Evolutionary conservation across 2,888 invertebrate genomes (phyloP).

Genomic region (Napeogenes sylphis): DNA sequence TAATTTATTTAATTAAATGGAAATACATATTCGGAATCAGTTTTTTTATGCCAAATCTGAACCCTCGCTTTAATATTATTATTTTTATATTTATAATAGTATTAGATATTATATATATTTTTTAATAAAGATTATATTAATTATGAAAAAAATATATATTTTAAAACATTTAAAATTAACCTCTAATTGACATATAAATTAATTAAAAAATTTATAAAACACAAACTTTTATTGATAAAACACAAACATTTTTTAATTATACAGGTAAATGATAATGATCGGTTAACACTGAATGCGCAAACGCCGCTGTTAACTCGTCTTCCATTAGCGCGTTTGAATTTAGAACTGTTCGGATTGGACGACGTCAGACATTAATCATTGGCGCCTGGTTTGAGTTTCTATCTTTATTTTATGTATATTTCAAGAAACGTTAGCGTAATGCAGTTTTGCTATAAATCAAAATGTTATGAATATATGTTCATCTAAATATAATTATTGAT

Average conservation of each 20-base stretch:
- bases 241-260: slow-evolving; percentile 10
- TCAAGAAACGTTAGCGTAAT: slow-evolving; percentile 21
- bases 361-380: slow-evolving; percentile 59
- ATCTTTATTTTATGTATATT: slow-evolving; percentile 28
- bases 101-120: no score
- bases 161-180: no score
- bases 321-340: slow-evolving; percentile 73
- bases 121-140: no score
- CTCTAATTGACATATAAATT: background rate
- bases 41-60: no score
- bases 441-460: slow-evolving; percentile 3
- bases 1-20: no score
- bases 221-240: slow-evolving; percentile 3
- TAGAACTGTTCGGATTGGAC: slow-evolving; percentile 65
- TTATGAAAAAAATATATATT: no score
- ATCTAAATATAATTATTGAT: slow-evolving; percentile 4
- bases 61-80: no score
- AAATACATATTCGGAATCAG: no score
- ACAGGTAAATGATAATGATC: slow-evolving; percentile 19
- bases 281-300: slow-evolving; percentile 57
- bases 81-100: no score
- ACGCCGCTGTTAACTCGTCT: slow-evolving; percentile 61
- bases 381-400: slow-evolving; percentile 48
- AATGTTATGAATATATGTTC: slow-evolving; percentile 9
- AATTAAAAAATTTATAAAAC: slow-evolving; percentile 2